Evolutionary conservation across 2,113 vertebrate species (phyloP), one percentile per base, ranked within the genome.

Genomic region (Cyanoderma ruficeps): DNA sequence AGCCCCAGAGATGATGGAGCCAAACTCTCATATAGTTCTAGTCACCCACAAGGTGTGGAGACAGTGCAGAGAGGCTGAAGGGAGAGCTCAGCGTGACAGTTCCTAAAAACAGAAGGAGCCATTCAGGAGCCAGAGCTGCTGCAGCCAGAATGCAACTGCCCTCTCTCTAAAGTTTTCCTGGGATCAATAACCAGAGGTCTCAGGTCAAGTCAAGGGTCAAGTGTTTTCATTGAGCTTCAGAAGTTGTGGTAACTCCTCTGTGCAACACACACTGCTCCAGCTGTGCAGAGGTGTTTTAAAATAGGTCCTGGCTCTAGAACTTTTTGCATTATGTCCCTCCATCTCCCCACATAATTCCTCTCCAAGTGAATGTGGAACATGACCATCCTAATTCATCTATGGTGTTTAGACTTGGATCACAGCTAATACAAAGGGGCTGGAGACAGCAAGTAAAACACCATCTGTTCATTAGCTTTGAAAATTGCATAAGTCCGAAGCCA

Each of bases 151-250:
- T 7, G 27, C 0, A 2, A 50, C 16, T 19, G 52, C 27, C 47
- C 49, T 84, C 39, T 60, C 83, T 64, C 39, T 21, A 33, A 96
- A 91, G 84, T 93, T 87, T 89, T 75, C 31, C 57, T 65, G 53
- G 69, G 84, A 87, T 97, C 93, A 76, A 89, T 93, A 93, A 65
- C n/a, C 53, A 89, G 56, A 87, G 68, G 89, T 95, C 87, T 91
- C 41, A 76, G 89, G 84, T 93, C 94, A 94, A 89, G 84, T 60
- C 94, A 94, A 69, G 53, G 88, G 77, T 96, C 87, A 95, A 97
- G 81, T 57, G 61, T 65, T 94, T 89, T 87, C 81, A 82, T 1
- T 69, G 52, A 95, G 49, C 77, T 95, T 85, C 37, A 89, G 53
- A 87, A 94, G 87, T 69, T 93, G 83, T 78, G 60, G 49, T 21